Percentiles rank a stretch among this genome's conserved stretches.
Conservation (phyloP, 1,140 invertebrate species). For the Bombus vancouverensis region DNA sequence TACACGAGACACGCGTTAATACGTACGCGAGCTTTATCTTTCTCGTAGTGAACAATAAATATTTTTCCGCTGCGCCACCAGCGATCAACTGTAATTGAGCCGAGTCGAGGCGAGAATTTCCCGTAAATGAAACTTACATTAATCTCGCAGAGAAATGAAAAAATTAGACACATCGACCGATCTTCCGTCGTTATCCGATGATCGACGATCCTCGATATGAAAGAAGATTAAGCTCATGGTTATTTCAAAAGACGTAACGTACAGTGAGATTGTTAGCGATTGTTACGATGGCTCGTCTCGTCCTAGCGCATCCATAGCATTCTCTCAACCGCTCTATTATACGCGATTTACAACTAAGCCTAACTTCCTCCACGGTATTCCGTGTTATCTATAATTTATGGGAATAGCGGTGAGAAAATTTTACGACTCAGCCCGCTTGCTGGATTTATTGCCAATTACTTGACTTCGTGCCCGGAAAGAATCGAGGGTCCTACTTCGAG, state of each 20-base stretch:
- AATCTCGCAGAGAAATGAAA: no score
- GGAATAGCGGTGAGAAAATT: constrained; percentile 67
- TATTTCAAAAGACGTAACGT: neutral
- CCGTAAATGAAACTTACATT: no score
- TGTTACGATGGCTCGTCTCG: neutral
- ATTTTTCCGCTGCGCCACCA: no score
- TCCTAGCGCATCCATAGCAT: neutral
- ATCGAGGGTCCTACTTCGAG: constrained; percentile 52
- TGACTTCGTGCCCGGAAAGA: constrained; percentile 70
- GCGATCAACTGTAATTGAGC: no score
- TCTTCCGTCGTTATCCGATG: no score
- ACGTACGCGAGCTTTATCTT: no score
- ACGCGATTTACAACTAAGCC: constrained; percentile 58
- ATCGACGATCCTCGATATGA: no score
- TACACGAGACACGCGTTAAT: no score
- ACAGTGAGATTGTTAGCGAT: neutral
- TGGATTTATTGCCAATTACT: constrained; percentile 71
- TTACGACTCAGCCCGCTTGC: constrained; percentile 61
- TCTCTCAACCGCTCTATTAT: constrained; percentile 42
- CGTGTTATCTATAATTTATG: constrained; percentile 70
- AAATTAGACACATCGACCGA: no score
- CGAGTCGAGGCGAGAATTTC: no score
- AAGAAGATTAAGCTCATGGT: no score
- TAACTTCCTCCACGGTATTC: constrained; percentile 24
- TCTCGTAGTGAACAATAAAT: no score